Base-by-base conservation (phyloP, 2,888 invertebrate genomes). In the Caenorhabditis afra region DNA sequence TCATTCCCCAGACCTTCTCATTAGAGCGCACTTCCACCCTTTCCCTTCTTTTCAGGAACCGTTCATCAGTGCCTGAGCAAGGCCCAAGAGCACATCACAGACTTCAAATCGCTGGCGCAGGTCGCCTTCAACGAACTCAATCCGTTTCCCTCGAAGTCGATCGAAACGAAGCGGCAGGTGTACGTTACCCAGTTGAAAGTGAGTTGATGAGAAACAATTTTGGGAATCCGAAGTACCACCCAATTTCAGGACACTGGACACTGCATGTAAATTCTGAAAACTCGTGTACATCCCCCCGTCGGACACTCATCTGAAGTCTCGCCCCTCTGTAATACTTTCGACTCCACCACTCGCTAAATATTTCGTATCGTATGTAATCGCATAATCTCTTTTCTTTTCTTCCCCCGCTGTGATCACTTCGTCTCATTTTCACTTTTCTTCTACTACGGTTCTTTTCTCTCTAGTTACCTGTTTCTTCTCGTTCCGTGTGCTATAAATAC, bases 111-210 rank as follows among this genome's bases (percentile, higher is more conserved):
- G 23, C 89, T 93, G 11, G 88, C 92, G 37, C 87, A 92, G 91
- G 90, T 91, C 57, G 92, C 92, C 2, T 93, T 92, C 88, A 90
- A 91, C 76, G 91, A 91, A 35, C 85, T 93, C 77, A 91, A 91
- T 81, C 92, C 92, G 11, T 92, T 92, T 85, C 91, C 92, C 3
- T 88, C 91, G 66, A 90, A 91, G 67, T 88, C 90, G 71, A 92
- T 93, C 41, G 87, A 90, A 45, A 85, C 90, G 29, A 92, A 91
- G 78, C 91, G 92, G 73, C 89, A 89, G 11, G 86, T 89, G 74
- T 92, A 92, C 81, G 83, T 91, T 73, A 90, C 90, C 62, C 87
- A 90, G 18, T 83, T 92, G 45, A 91, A 90, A 16, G 77, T 77
- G 29, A 29, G 29, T 29, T 7, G 7, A 29, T n/a, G 7, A 29